Conservation (phyloP, 2,888 invertebrate species). For the Geophilus truncorum region DNA sequence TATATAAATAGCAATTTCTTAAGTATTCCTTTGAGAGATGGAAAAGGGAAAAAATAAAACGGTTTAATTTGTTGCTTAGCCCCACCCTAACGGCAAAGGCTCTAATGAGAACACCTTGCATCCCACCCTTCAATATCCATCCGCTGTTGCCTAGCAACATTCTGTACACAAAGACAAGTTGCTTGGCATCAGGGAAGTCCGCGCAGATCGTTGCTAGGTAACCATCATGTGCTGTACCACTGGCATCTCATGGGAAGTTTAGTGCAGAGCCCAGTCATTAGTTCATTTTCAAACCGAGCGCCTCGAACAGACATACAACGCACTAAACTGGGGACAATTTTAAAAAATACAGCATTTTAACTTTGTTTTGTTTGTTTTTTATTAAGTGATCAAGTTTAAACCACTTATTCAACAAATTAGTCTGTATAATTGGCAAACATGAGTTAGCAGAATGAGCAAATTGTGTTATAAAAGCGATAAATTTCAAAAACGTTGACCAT, state of each 20-base stretch:
- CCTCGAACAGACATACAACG: not conserved
- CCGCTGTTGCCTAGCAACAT: slow-evolving; percentile 12
- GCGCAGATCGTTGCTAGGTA: slow-evolving; percentile 18
- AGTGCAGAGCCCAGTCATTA: slow-evolving; percentile 13
- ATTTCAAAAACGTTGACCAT: no score
- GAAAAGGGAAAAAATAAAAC: not conserved
- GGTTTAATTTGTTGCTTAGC: slow-evolving; percentile 17
- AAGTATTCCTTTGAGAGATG: not conserved
- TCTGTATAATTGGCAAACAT: no score
- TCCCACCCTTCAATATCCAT: not conserved
- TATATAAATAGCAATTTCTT: not conserved
- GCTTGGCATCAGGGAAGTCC: slow-evolving; percentile 23
- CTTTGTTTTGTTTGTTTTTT: no score
- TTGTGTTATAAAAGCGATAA: no score
- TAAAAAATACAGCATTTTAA: no score
- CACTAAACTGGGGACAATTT: no score
- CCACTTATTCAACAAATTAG: no score
- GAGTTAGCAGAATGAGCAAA: no score
- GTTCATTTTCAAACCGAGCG: slow-evolving; percentile 15
- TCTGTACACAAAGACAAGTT: slow-evolving; percentile 21
- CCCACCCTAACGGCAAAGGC: not conserved
- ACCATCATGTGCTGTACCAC: slow-evolving; percentile 12
- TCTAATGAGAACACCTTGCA: slow-evolving; percentile 25
- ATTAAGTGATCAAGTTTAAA: no score
- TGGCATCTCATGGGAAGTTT: slow-evolving; percentile 13